These are phyloP conservation scores for Sebastes elongatus DNA, from an alignment of 2,797 vertebrate species.

Conservation along the genomic window DNA sequence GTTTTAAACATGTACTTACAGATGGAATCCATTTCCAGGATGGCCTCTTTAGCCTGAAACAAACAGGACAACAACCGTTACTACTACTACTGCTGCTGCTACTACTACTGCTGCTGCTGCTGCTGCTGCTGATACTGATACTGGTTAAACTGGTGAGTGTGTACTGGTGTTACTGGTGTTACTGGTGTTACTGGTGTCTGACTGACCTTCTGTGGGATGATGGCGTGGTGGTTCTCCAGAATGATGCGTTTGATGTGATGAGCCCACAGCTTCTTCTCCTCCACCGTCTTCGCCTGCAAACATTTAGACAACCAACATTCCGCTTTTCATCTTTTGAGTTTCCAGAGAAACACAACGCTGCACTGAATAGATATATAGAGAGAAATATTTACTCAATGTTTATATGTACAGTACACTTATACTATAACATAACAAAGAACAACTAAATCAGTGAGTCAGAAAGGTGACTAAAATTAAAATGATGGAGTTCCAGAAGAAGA, in stretches of 20 bases:
- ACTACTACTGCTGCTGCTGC: too few species aligned
- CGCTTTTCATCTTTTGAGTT: neutral
- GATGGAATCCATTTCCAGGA: conserved; percentile 92
- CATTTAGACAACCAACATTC: neutral
- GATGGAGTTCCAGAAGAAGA: neutral
- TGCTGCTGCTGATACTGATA: neutral
- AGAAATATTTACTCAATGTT: neutral
- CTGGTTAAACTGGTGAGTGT: neutral
- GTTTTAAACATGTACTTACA: conserved; percentile 79
- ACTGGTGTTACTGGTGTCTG: neutral
- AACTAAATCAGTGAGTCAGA: too few species aligned
- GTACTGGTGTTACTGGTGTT: neutral
- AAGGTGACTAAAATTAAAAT: too few species aligned
- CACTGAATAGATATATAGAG: too few species aligned
- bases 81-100: neutral
- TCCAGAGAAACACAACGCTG: neutral
- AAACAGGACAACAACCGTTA: neutral
- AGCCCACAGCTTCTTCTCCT: conserved; percentile 93
- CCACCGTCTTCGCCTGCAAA: conserved; percentile 86
- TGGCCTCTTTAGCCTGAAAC: conserved; percentile 93
- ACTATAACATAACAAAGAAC: neutral
- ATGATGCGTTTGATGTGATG: conserved; percentile 96
- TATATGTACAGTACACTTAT: neutral
- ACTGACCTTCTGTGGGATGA: conserved; percentile 92
- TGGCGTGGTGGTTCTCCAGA: conserved; percentile 92